Evolutionary conservation across 2,797 vertebrate species (phyloP).

Genomic region (Orestias chungarensis): DNA sequence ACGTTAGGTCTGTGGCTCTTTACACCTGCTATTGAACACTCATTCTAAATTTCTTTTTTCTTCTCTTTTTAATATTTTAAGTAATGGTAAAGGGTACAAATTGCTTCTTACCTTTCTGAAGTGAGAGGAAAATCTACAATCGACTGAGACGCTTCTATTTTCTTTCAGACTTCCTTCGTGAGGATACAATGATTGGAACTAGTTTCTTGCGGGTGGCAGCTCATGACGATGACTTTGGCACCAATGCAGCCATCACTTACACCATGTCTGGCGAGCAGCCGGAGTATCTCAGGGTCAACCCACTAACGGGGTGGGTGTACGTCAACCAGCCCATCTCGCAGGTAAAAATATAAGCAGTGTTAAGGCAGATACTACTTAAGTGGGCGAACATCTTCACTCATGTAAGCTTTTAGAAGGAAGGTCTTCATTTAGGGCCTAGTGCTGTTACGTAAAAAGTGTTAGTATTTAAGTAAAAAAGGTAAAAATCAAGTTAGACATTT

Average conservation of each 20-base stretch:
- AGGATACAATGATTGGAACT: conserved; percentile 87
- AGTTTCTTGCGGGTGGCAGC: conserved; percentile 89
- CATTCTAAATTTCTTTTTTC: no score
- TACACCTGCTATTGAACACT: no score
- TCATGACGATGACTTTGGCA: conserved; percentile 87
- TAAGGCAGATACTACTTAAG: background rate
- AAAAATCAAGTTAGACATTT: background rate
- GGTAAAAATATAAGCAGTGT: conserved; percentile 67
- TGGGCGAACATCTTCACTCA: background rate
- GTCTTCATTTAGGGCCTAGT: background rate
- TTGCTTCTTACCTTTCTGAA: background rate
- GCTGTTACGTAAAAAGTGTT: background rate
- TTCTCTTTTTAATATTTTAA: no score
- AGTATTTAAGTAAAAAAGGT: background rate
- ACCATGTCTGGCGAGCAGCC: conserved; percentile 83
- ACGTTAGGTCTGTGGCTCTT: no score
- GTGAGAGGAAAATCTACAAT: background rate
- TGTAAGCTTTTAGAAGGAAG: background rate
- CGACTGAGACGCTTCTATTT: background rate
- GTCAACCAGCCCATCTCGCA: conserved; percentile 88
- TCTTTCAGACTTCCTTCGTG: conserved; percentile 86
- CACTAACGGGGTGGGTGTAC: conserved; percentile 88
- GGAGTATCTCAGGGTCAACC: conserved; percentile 87
- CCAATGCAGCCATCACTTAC: conserved; percentile 85
- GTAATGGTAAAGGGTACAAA: no score